Evolutionary conservation across 2,888 invertebrate genomes (phyloP), one percentile per base, ranked within the genome.

Genomic region (Aelia acuminata): DNA sequence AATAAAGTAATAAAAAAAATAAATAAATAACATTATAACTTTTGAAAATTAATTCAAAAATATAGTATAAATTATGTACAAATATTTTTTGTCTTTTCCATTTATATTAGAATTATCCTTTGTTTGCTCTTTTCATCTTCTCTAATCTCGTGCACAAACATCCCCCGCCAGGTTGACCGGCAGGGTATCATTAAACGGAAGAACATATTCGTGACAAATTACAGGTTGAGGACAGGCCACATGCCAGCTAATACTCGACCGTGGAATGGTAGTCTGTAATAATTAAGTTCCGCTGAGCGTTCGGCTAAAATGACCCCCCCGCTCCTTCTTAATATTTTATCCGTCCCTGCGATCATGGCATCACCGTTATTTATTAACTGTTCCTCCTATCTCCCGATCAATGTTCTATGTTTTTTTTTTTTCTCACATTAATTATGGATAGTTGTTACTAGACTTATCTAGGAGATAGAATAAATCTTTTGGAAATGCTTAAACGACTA

Each of bases 361-460:
- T 85, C 85, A 53, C n/a, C n/a, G n/a, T 85, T 49, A 85, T 35
- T 85, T 85, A 85, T 85, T 85, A 47, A 75, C 39, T 10, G 39
- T 22, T 39, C 22, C 75, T 75, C 35, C 57, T 70, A 35, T 35
- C 20, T 70, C 31, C 35, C 80, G 80, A 80, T 80, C 80, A 80
- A 80, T 80, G 80, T 1, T 80, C 1, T 13, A n/a, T 80, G 43
- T 80, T 80, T 80, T 39, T 18, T 39, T 5, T 70, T 31, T 31
- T 31, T 18, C 13, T 35, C 63, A 18, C 35, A 70, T 70, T 35
- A 35, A 5, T 11, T 11, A 35, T 35, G 31, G 18, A 70, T 70
- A 70, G 31, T 70, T 35, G n/a, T 70, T 31, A 35, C 35, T 35
- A 31, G 63, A 13, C 18, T 70, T 35, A 70, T 35, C 63, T 70